Evolutionary conservation across 2,888 invertebrate species (phyloP).

Genomic region (Pilophorus perplexus): DNA sequence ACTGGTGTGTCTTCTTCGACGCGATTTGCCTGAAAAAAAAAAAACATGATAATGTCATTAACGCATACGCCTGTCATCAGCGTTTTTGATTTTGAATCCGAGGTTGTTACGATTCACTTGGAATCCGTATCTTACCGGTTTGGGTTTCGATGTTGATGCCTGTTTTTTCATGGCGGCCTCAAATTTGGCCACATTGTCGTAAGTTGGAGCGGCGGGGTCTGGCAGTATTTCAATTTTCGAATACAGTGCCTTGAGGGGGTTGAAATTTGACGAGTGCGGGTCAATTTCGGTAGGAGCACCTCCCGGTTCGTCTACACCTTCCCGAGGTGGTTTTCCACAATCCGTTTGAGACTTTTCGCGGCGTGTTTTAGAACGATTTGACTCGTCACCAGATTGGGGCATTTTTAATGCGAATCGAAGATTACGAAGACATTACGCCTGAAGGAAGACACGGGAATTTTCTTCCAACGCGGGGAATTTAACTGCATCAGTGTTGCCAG

Average conservation of each 20-base stretch:
- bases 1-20: slow-evolving; percentile 3
- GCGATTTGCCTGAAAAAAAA: slow-evolving; percentile 13
- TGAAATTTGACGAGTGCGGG: slow-evolving; percentile 56
- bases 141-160: neutral
- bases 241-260: slow-evolving; percentile 69
- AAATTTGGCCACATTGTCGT: slow-evolving; percentile 68
- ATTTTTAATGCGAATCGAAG: no score
- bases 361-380: no score
- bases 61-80: no score
- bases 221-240: slow-evolving; percentile 59
- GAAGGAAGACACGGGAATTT: no score
- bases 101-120: neutral
- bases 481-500: no score
- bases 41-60: neutral
- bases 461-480: no score
- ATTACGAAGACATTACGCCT: no score
- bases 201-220: slow-evolving; percentile 59
- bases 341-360: no score
- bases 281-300: slow-evolving; percentile 51
- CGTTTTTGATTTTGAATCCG: no score
- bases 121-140: neutral
- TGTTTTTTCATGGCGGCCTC: slow-evolving; percentile 50
- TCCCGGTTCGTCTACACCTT: neutral
- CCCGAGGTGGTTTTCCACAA: neutral
- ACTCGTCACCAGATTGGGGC: no score